Evolutionary conservation across 2,888 invertebrate genomes (phyloP).

Genomic region (Watsonalla binaria): DNA sequence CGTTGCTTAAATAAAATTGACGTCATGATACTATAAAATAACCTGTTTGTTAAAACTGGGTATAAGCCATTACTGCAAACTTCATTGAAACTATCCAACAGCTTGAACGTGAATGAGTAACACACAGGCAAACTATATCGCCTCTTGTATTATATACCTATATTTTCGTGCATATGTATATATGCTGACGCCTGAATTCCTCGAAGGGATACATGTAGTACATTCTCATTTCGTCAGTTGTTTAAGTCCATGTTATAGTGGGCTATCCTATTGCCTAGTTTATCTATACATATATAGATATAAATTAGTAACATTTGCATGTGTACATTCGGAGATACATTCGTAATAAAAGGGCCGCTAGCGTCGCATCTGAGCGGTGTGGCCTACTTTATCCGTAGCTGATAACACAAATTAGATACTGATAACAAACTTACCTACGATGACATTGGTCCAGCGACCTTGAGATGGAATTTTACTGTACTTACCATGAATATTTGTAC

Average conservation of each 20-base stretch:
- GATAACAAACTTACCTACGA: slow-evolving; percentile 61
- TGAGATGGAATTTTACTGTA: slow-evolving; percentile 24
- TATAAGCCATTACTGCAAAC: no score
- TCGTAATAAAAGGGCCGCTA: not conserved
- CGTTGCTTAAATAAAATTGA: slow-evolving; percentile 22
- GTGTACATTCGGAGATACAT: not conserved
- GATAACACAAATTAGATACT: slow-evolving; percentile 65
- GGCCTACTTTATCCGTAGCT: slow-evolving; percentile 49
- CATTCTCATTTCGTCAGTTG: no score
- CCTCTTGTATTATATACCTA: not conserved
- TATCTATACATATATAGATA: no score
- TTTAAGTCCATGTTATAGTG: no score
- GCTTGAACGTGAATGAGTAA: not conserved
- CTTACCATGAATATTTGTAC: not conserved
- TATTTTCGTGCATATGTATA: no score
- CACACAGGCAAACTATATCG: not conserved
- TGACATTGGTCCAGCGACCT: slow-evolving; percentile 65
- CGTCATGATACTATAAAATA: slow-evolving; percentile 23
- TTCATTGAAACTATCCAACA: no score
- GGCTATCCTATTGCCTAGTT: no score
- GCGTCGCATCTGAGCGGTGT: slow-evolving; percentile 32
- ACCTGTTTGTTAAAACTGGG: no score
- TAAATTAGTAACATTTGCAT: not conserved
- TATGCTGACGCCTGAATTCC: no score
- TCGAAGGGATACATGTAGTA: no score